Base-by-base conservation (phyloP, 2,113 vertebrate genomes). In the Butorides virescens region DNA sequence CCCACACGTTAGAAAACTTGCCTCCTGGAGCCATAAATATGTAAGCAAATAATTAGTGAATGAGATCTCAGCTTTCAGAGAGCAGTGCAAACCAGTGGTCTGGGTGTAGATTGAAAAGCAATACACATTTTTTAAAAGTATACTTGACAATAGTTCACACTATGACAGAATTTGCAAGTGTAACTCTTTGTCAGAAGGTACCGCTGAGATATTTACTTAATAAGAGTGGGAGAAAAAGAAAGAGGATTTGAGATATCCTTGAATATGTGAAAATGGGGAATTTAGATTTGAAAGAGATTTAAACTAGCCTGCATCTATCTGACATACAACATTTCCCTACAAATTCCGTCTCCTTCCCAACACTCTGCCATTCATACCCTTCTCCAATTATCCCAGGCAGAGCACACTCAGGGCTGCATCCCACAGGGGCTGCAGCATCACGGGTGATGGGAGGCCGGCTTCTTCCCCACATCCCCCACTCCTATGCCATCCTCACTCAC, bases 361-460 rank as follows among this genome's bases (percentile, higher is more conserved):
- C n/a, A 49, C 18, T 49, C n/a, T 15, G n/a, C 26, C 7, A 15
- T 74, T 55, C 10, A 1, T 81, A 14, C 11, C 34, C 25, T 56
- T 92, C 53, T 36, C 26, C 65, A 30, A 5, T 19, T 59, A 11
- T 36, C 23, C 76, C 27, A n/a, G 65, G 32, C 59, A 76, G 37
- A 9, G 19, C 42, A 62, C 11, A 2, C 16, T n/a, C 68, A 7
- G 72, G 53, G 56, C 47, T 70, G 4, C n/a, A 13, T 76, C 46
- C 76, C 67, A n/a, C 75, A 47, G 29, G 22, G 21, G 10, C n/a
- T 30, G 14, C 1, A 0, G 22, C 37, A 6, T 21, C 4, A 2
- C 25, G 36, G 37, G 15, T 68, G 56, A 36, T 52, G 44, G 61
- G 58, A 66, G 58, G 20, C 10, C 23, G 65, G 30, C 77, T 62